Base-by-base conservation (phyloP, 2,888 invertebrate species). In the Syrphus vitripennis region DNA sequence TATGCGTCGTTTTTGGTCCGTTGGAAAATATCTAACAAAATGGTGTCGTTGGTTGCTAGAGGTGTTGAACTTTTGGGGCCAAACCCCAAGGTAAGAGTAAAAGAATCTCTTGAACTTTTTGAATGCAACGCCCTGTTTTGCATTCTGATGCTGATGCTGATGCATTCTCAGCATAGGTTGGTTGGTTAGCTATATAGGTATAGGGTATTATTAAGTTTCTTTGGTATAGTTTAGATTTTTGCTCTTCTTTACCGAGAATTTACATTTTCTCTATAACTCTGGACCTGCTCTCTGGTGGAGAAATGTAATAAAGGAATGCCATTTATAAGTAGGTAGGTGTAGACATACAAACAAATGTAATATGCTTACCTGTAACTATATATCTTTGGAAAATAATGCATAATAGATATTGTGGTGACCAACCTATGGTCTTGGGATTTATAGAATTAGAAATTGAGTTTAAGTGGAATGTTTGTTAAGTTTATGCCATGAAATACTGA, bases 41-140 rank as follows among this genome's bases (percentile, higher is more conserved):
- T 76, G 42, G 26, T 70, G 34, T 19, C 14, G 63, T 42, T 57
- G 31, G 31, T 19, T 21, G 70, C 53, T 79, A 3, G 57, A 29
- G 34, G 71, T 69, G 59, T 34, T 69, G 63, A 57, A 81, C 61
- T 81, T 79, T 77, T 50, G 69, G 70, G 79, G 86, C 48, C 77
- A 69, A 50, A 50, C 63, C 61, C 71, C 74, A 78, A 77, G 78
- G 81, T 70, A 81, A 77, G 77, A 70, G 81, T 72, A 63, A 57
- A 74, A 34, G 69, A 86, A 82, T 74, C 74, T 82, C 72, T 86
- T 74, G 81, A 86, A 78, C 86, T 74, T 86, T 72, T 71, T 63
- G 63, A 72, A 86, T 81, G 77, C 81, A 74, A 63, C 77, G 77
- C 77, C 86, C 77, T 82, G 81, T 72, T 72, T 86, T 77, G 70